Evolutionary conservation across 2,888 invertebrate genomes (phyloP).

Genomic region (Athalia circularis): DNA sequence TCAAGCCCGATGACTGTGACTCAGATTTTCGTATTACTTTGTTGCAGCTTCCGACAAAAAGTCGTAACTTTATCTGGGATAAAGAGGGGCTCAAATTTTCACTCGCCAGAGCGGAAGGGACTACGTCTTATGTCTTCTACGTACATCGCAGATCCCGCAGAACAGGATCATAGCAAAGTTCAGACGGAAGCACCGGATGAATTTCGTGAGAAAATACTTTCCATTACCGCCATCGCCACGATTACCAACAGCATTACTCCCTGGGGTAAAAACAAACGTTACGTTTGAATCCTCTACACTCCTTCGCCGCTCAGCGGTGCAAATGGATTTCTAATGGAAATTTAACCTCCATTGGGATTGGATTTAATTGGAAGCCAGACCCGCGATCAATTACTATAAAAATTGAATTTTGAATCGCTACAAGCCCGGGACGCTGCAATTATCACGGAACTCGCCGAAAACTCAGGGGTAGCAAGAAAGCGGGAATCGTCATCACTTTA

Average conservation of each 20-base stretch:
- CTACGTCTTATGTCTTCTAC: no score
- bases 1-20: background rate
- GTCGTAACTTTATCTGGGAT: background rate
- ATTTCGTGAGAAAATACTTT: background rate
- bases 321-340: constrained; percentile 56
- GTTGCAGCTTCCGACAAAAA: background rate
- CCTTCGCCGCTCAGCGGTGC: constrained; percentile 44
- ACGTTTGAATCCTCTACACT: background rate
- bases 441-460: no score
- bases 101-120: no score
- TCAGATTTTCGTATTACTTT: background rate
- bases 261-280: constrained; percentile 15
- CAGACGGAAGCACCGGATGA: constrained; percentile 6
- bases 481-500: no score
- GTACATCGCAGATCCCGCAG: background rate
- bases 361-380: constrained; percentile 18
- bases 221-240: no score
- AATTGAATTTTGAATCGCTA: background rate
- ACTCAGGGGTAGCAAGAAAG: no score
- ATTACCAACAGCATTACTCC: background rate
- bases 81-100: background rate
- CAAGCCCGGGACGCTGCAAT: no score
- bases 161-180: background rate
- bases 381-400: constrained; percentile 26
- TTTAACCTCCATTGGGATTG: constrained; percentile 52